Conservation (phyloP, 1,140 invertebrate genomes). For the Scaptodrosophila lebanonensis region DNA sequence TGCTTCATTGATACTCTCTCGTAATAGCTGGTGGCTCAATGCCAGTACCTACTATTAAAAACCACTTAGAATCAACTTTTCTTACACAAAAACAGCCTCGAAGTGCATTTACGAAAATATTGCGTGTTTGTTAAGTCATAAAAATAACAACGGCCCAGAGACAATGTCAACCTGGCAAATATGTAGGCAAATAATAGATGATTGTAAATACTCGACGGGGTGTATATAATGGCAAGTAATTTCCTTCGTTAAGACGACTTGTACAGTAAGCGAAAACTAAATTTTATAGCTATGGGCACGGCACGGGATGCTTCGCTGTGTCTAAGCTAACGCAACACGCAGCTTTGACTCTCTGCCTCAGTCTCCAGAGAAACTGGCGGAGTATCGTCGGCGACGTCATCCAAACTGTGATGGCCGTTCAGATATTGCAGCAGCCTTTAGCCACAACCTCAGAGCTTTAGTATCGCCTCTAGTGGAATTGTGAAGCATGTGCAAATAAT, state of each 20-base stretch:
- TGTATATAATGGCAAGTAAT: constrained; percentile 41
- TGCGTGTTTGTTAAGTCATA: constrained; percentile 47
- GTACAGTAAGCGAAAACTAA: constrained; percentile 31
- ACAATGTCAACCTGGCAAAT: constrained; percentile 39
- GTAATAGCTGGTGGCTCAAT: constrained; percentile 3
- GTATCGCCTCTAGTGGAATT: too few species aligned
- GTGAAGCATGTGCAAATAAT: too few species aligned
- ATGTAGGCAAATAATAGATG: constrained; percentile 32
- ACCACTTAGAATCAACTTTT: constrained; percentile 44
- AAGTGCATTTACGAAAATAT: constrained; percentile 51
- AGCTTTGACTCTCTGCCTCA: constrained; percentile 4
- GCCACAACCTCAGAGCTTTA: too few species aligned
- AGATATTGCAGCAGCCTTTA: too few species aligned
- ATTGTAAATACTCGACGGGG: constrained; percentile 5
- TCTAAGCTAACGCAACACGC: too few species aligned
- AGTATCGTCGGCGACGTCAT: too few species aligned
- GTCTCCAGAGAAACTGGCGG: too few species aligned
- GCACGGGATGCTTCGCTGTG: neutral
- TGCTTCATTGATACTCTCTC: too few species aligned
- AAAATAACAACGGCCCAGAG: constrained; percentile 24
- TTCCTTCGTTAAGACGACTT: constrained; percentile 38
- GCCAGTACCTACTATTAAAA: constrained; percentile 51
- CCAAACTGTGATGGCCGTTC: too few species aligned
- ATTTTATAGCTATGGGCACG: neutral
- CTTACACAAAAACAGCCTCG: neutral